phyloP scores from a whole-genome alignment of 2,113 vertebrate species.

The Brevimyrus niger region DNA sequence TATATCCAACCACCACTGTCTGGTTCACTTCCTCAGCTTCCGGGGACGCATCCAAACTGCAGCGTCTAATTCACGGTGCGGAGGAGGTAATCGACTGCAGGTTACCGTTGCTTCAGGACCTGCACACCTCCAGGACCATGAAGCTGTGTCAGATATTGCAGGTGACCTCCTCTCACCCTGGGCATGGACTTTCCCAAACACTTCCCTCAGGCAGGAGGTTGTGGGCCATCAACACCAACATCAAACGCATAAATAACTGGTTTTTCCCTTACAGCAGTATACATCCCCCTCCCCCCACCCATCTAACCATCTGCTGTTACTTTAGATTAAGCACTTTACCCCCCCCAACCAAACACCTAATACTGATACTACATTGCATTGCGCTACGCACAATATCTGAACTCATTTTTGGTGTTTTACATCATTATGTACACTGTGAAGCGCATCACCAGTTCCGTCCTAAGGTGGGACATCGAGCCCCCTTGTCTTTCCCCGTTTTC shows the following conservation, averaged over 20 bases:
- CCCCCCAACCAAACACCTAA: no score
- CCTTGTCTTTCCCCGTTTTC: no score
- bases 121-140: neutral
- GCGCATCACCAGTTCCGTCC: no score
- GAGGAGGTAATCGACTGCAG: neutral
- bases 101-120: neutral
- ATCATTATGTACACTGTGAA: neutral
- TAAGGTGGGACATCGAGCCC: no score
- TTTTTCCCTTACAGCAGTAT: neutral
- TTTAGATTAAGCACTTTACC: no score
- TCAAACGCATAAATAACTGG: neutral
- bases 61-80: neutral
- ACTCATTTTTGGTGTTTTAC: no score
- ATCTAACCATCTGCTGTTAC: no score
- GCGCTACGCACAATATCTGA: no score
- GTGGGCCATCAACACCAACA: neutral
- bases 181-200: neutral
- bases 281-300: neutral
- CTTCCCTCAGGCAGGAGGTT: neutral
- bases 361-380: no score
- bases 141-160: neutral
- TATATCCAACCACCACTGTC: neutral
- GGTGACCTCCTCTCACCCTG: neutral
- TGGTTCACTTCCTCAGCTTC: neutral
- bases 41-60: neutral